Evolutionary conservation across 2,797 vertebrate species (phyloP), one percentile per base, ranked within the genome.

Genomic region (Fringilla coelebs): DNA sequence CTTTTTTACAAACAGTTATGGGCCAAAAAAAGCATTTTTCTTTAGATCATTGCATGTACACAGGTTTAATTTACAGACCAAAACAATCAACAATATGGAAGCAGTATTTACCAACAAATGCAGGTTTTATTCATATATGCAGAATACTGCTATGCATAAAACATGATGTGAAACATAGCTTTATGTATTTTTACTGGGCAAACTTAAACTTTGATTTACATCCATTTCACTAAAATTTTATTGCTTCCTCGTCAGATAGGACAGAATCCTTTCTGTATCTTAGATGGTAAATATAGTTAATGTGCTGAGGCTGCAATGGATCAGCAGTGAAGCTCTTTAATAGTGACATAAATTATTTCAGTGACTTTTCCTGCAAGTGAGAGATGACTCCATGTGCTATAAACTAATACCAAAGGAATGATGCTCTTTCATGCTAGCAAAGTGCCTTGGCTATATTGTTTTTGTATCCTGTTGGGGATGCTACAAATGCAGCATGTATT

Each of bases 231-330:
- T 97, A 94, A 96, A 97, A 96, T 85, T 97, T 98, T 97, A 97
- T 91, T 82, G 96, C 96, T 97, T 97, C 95, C 92, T 97, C 96
- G 85, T 97, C 97, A 95, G 95, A 96, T 8, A 94, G 90, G 94
- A 96, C 94, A 96, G 96, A 94, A 95, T 98, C 98, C 97, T 97
- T 97, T 96, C 95, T 98, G 98, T 98, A 98, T 98, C 96, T 98
- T 93, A 95, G 98, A 98, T 89, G 97, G 98, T 99, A 99, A 99
- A 99, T 98, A 98, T 97, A 98, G 98, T 98, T 99, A 99, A 98
- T 98, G 97, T 98, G 98, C 98, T 98, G 98, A 98, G 97, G 96
- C 95, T 92, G 97, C 97, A 96, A 96, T 96, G 97, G 96, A 97
- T 97, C 96, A 91, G 88, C 96, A 97, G 82, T 79, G 96, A 89